Percentiles rank a stretch among this genome's conserved stretches.
phyloP scores from a whole-genome alignment of 2,888 invertebrate species.

The Tethea ocularis region DNA sequence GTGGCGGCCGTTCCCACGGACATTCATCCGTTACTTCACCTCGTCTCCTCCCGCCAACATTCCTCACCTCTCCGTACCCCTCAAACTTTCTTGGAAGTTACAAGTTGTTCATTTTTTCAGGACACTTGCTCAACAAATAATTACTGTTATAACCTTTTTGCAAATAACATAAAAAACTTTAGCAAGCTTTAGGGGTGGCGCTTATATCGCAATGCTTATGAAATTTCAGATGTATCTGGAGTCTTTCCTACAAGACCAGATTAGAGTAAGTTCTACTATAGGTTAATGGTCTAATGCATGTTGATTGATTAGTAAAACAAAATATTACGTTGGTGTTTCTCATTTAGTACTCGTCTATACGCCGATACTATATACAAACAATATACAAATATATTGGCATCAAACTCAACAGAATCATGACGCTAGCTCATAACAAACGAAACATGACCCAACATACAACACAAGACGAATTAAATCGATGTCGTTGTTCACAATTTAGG shows the following conservation, averaged over 20 bases:
- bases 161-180: neutral
- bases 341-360: too few species aligned
- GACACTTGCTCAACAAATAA: constrained; percentile 8
- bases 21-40: constrained; percentile 81
- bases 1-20: constrained; percentile 82
- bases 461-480: constrained; percentile 45
- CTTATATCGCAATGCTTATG: too few species aligned
- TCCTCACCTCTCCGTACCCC: constrained; percentile 25
- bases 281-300: too few species aligned
- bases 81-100: constrained; percentile 43
- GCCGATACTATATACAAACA: too few species aligned
- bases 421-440: constrained; percentile 8
- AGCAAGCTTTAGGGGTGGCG: too few species aligned
- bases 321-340: too few species aligned
- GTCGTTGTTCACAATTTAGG: constrained; percentile 57
- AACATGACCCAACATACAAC: constrained; percentile 19
- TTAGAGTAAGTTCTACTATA: too few species aligned
- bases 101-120: constrained; percentile 26
- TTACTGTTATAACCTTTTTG: neutral
- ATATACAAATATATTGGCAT: neutral
- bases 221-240: too few species aligned
- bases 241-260: too few species aligned
- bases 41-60: constrained; percentile 43
- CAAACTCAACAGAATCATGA: neutral
- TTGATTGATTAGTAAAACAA: too few species aligned